Evolutionary conservation across 2,797 vertebrate species (phyloP), one percentile per base, ranked within the genome.

Genomic region (Tympanoctomys barrerae): DNA sequence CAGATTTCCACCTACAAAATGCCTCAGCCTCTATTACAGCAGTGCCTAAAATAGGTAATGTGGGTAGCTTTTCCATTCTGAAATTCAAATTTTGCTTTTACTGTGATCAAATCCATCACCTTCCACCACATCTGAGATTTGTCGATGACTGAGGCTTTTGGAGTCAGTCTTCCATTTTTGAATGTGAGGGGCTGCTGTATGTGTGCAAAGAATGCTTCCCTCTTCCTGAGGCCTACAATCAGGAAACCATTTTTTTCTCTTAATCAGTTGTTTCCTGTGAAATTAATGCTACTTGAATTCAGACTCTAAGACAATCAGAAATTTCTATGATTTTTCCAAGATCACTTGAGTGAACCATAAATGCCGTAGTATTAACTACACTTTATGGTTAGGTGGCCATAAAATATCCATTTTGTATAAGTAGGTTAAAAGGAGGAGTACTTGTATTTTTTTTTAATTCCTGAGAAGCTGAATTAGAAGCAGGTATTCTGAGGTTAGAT

Each of bases 21-120:
- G 12, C 62, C 57, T 87, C 54, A 81, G 54, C 24, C 5, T 87
- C 39, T 80, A 52, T 57, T 68, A 87, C 49, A 87, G 70, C 21
- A 42, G 42, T 80, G 52, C 52, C 33, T 87, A 92, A 87, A 68
- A 59, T 49, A 87, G 83, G 36, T 70, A 80, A 79, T 59, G 91
- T 59, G 75, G 39, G 52, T 7, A 80, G 62, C 68, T 5, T 39
- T 92, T 36, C 11, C 83, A 80, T 80, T 80, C 75, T 80, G 75
- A 80, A 92, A 61, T 80, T 46, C 24, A 61, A 70, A 70, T 49
- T 70, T 31, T 87, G 39, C 64, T 22, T 86, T 87, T 21, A 87
- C 42, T 59, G 31, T 79, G 52, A 49, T 80, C 39, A 68, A 87
- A 80, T 80, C 75, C 10, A 49, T 80, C 31, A 52, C 5, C 24